A percentile compares a stretch with the other conserved stretches of the same genome.
phyloP scores from a whole-genome alignment of 2,797 vertebrate genomes.

The Pseudochromis fuscus region DNA sequence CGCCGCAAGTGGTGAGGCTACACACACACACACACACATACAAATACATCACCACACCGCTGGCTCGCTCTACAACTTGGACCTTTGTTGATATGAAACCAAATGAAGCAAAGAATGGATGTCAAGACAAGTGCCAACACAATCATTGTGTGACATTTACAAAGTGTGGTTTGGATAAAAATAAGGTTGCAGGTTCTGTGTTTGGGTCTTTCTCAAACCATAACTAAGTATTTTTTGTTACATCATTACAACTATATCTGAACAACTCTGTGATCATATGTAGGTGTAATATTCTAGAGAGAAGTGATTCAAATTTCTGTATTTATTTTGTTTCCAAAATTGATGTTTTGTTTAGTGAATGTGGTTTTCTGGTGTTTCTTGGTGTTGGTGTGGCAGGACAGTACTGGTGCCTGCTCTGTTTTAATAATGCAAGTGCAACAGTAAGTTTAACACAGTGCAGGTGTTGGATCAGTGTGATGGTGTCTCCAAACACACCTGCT shows the following conservation, averaged over 20 bases:
- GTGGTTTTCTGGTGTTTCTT: background rate
- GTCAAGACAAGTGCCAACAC: background rate
- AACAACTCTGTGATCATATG: background rate
- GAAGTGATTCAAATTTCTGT: no score
- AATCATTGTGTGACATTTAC: background rate
- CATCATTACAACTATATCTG: background rate
- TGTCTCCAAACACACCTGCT: constrained; percentile 35
- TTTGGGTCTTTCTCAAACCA: no score
- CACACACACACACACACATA: constrained; percentile 14
- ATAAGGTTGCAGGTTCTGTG: background rate
- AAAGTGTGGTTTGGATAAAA: background rate
- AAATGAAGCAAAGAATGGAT: background rate
- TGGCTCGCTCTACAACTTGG: background rate
- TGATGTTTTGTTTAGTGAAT: background rate
- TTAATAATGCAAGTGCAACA: constrained; percentile 5
- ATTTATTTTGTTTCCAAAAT: no score
- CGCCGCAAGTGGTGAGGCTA: constrained; percentile 95
- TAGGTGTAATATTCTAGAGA: background rate
- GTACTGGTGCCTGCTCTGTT: background rate
- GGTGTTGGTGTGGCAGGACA: background rate
- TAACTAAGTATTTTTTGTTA: no score
- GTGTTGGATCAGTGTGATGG: constrained; percentile 29
- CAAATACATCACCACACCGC: constrained; percentile 11
- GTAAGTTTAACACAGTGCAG: background rate
- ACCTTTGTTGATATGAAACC: background rate